Evolutionary conservation across 2,888 invertebrate genomes (phyloP).

Genomic region (Cerastis leucographa): DNA sequence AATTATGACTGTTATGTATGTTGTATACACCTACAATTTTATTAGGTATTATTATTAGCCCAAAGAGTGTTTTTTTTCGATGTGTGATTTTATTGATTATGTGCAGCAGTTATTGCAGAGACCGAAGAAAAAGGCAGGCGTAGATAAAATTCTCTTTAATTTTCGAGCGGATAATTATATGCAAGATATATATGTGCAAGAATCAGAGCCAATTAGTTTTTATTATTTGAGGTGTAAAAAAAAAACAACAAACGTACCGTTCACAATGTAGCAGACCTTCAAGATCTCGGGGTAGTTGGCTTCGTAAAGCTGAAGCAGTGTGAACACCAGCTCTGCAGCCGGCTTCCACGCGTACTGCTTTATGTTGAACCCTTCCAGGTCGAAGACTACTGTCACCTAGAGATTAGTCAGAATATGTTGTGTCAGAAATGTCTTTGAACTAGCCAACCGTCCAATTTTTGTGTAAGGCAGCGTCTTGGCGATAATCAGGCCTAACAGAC

Average conservation of each 20-base stretch:
- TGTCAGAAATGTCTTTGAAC: neutral
- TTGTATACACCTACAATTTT: too few relatives aligned
- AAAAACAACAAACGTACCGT: constrained; percentile 92
- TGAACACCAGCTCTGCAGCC: constrained; percentile 95
- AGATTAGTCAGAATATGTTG: neutral
- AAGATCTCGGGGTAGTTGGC: constrained; percentile 98
- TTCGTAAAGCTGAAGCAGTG: constrained; percentile 96
- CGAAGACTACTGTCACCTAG: constrained; percentile 93
- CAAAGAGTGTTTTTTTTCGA: too few relatives aligned
- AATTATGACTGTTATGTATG: too few relatives aligned
- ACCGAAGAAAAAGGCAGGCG: too few relatives aligned
- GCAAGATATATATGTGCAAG: too few relatives aligned
- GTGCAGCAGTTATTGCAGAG: too few relatives aligned
- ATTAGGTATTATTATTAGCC: too few relatives aligned
- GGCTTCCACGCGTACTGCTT: constrained; percentile 97
- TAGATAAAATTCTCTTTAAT: too few relatives aligned
- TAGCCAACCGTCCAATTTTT: too few relatives aligned
- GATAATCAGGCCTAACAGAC: too few relatives aligned
- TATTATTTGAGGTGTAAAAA: neutral
- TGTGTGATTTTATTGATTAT: too few relatives aligned
- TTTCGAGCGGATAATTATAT: neutral
- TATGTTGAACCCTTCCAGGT: constrained; percentile 94
- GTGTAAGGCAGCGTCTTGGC: too few relatives aligned
- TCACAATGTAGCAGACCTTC: constrained; percentile 96
- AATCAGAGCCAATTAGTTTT: neutral